phyloP scores from a whole-genome alignment of 2,888 invertebrate species.

The Leptura quadrifasciata region DNA sequence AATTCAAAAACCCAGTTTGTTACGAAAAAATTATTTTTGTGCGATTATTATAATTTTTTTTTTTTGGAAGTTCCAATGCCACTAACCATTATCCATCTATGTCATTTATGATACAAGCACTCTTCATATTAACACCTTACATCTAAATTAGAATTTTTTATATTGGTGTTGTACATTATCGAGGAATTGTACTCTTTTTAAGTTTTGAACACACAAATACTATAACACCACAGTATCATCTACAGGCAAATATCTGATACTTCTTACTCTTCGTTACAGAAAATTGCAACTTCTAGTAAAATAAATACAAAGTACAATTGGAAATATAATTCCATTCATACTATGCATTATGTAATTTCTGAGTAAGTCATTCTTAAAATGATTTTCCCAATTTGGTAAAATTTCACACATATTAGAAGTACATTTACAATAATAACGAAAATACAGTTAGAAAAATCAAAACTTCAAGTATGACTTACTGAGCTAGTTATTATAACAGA shows the following conservation, averaged over 20 bases:
- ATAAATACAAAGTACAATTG: slow-evolving; percentile 30
- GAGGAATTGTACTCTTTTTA: slow-evolving; percentile 21
- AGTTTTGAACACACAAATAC: slow-evolving; percentile 21
- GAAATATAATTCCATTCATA: slow-evolving; percentile 10
- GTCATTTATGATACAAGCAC: not conserved
- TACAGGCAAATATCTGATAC: slow-evolving; percentile 31
- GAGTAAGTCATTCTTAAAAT: slow-evolving; percentile 35
- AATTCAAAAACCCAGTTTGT: not conserved
- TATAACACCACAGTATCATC: slow-evolving; percentile 20
- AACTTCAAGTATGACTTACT: slow-evolving; percentile 34
- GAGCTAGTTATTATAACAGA: slow-evolving; percentile 24
- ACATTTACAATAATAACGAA: slow-evolving; percentile 1
- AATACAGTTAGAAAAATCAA: slow-evolving; percentile 4
- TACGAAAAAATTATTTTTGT: not conserved
- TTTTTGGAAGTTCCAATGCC: not conserved
- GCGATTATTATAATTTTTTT: not conserved
- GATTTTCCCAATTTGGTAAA: slow-evolving; percentile 14
- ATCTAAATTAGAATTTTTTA: slow-evolving; percentile 26
- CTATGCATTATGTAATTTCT: slow-evolving; percentile 3
- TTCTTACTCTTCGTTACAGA: slow-evolving; percentile 36
- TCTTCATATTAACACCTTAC: not conserved
- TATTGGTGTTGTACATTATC: slow-evolving; percentile 24
- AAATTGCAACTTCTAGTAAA: slow-evolving; percentile 30
- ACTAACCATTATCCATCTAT: not conserved
- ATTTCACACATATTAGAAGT: not conserved